phyloP scores from a whole-genome alignment of 2,888 invertebrate species.

The Nymphalis polychloros region DNA sequence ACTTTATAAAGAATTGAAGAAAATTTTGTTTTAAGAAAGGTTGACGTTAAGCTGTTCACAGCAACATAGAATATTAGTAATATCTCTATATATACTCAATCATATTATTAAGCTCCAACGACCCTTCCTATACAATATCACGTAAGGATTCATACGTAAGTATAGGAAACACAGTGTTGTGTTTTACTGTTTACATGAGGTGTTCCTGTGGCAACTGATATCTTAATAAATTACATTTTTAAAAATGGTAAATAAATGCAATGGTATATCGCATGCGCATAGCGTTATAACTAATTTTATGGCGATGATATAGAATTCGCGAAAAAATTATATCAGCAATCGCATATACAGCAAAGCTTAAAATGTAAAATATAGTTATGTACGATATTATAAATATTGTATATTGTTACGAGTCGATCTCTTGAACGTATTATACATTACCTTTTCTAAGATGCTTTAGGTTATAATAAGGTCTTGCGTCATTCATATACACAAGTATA shows the following conservation, averaged over 20 bases:
- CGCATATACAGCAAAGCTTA: slow-evolving; percentile 60
- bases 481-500: not conserved
- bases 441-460: slow-evolving; percentile 1
- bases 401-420: not conserved
- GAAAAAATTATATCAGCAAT: slow-evolving; percentile 49
- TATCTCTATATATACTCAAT: too few species aligned
- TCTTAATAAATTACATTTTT: not conserved
- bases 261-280: slow-evolving; percentile 58
- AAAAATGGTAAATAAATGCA: slow-evolving; percentile 10
- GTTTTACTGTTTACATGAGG: too few species aligned
- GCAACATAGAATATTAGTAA: too few species aligned
- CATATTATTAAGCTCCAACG: too few species aligned
- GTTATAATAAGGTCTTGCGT: slow-evolving; percentile 1
- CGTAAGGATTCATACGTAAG: too few species aligned
- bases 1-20: too few species aligned
- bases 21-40: too few species aligned
- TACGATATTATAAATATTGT: not conserved
- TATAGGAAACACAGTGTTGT: too few species aligned
- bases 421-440: not conserved
- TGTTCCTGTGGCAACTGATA: not conserved
- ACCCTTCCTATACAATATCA: too few species aligned
- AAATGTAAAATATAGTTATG: not conserved
- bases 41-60: too few species aligned
- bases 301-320: slow-evolving; percentile 57
- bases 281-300: slow-evolving; percentile 38